A percentile compares a stretch with the other conserved stretches of the same genome.
phyloP scores from a whole-genome alignment of 2,113 vertebrate genomes.

The Rhinogobius similis region DNA sequence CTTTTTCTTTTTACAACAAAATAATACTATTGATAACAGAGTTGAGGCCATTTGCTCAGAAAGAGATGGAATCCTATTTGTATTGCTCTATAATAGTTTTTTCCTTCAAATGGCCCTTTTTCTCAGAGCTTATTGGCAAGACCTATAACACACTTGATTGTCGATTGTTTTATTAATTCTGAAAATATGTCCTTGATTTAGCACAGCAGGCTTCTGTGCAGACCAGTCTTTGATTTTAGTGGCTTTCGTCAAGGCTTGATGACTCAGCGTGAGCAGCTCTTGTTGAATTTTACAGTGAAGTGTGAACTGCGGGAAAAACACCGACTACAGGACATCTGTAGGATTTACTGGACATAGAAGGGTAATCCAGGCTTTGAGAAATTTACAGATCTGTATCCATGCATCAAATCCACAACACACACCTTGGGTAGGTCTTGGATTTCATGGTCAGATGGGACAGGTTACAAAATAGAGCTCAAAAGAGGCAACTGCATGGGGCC shows the following conservation, averaged over 20 bases:
- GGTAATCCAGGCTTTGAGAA: not conserved
- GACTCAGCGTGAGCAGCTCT: not conserved
- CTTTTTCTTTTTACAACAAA: too few species aligned
- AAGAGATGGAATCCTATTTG: too few species aligned
- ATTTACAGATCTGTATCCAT: not conserved
- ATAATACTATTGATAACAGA: too few species aligned
- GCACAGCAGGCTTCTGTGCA: not conserved
- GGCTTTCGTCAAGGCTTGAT: not conserved
- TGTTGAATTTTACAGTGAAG: not conserved
- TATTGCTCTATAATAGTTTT: too few species aligned
- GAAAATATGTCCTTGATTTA: not conserved
- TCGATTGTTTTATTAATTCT: not conserved
- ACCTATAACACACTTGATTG: too few species aligned
- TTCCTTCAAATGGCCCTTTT: too few species aligned
- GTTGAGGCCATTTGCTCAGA: too few species aligned
- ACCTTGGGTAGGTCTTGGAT: not conserved
- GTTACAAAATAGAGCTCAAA: not conserved
- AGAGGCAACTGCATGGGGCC: too few species aligned
- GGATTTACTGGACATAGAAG: slow-evolving; percentile 2
- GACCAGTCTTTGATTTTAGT: not conserved
- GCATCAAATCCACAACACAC: not conserved
- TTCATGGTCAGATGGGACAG: not conserved
- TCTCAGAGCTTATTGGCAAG: too few species aligned
- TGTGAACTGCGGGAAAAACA: not conserved
- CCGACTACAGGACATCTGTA: not conserved